Conservation (phyloP, 2,888 invertebrate genomes). For the Lingula anatina region DNA sequence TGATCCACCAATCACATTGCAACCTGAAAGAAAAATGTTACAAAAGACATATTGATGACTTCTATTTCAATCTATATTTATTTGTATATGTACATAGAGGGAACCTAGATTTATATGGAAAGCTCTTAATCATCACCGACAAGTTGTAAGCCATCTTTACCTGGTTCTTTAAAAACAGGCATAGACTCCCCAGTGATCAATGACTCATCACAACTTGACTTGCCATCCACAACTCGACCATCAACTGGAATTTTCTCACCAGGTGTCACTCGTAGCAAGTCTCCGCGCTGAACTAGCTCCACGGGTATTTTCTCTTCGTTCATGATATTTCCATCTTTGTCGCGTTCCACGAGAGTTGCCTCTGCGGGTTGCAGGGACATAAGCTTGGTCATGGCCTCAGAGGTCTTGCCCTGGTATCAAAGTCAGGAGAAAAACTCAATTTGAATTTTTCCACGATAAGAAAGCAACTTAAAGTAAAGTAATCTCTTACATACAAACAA, state of each 20-base stretch:
- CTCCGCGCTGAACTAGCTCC: slow-evolving; percentile 88
- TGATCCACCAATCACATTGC: slow-evolving; percentile 87
- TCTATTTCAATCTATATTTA: too few species aligned
- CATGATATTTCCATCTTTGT: slow-evolving; percentile 56
- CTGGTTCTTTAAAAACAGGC: slow-evolving; percentile 87
- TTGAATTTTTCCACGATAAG: too few species aligned
- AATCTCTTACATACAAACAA: too few species aligned
- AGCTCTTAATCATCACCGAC: too few species aligned
- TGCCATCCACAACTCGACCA: slow-evolving; percentile 78
- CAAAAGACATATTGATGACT: too few species aligned
- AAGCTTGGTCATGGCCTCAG: slow-evolving; percentile 80
- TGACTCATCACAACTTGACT: slow-evolving; percentile 91
- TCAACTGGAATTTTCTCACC: slow-evolving; percentile 97
- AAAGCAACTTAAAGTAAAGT: too few species aligned
- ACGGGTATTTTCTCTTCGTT: slow-evolving; percentile 70
- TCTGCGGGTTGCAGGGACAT: slow-evolving; percentile 84
- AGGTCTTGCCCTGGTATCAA: slow-evolving; percentile 92
- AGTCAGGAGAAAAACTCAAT: too few species aligned
- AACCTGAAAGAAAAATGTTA: too few species aligned
- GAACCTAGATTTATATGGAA: too few species aligned
- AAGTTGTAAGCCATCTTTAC: too few species aligned
- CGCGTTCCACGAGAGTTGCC: slow-evolving; percentile 76
- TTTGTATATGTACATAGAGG: too few species aligned
- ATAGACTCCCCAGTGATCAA: slow-evolving; percentile 96
- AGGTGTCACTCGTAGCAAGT: slow-evolving; percentile 75